These are phyloP conservation scores for Hyperopisus bebe DNA, from an alignment of 2,113 vertebrate genomes.

Conservation along the genomic window DNA sequence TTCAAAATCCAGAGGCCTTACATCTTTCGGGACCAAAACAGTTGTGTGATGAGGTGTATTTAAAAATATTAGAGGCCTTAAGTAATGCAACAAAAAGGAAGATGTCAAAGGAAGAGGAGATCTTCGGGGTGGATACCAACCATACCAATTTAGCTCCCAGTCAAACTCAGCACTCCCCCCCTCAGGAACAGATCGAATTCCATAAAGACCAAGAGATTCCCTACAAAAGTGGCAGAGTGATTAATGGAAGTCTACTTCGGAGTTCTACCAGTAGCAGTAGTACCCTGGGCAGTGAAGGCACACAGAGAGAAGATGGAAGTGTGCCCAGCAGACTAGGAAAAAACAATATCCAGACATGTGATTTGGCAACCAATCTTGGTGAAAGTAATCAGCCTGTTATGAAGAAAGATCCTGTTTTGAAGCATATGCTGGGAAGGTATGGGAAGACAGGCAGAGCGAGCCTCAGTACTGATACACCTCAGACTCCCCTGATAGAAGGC, in stretches of 20 bases:
- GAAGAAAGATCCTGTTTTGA: constrained; percentile 36
- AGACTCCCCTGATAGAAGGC: accelerated
- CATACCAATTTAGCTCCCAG: not conserved
- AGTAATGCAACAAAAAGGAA: not conserved
- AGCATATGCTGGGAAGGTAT: constrained; percentile 36
- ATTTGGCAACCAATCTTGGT: constrained; percentile 20
- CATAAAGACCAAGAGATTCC: not conserved
- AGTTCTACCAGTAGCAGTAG: not conserved
- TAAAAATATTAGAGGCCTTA: constrained; percentile 50
- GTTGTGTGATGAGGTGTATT: constrained; percentile 44
- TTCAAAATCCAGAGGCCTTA: constrained; percentile 28
- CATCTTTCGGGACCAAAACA: constrained; percentile 48
- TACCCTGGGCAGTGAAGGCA: constrained; percentile 21
- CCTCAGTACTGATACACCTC: constrained; percentile 1
- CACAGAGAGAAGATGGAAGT: constrained; percentile 18
- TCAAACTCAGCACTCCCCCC: not conserved
- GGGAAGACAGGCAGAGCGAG: constrained; percentile 22
- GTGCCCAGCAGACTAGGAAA: constrained; percentile 1
- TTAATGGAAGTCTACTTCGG: not conserved
- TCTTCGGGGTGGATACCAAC: too few species aligned
- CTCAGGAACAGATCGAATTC: not conserved
- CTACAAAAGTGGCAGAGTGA: not conserved
- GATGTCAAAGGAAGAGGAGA: not conserved
- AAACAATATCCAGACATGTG: constrained; percentile 21
- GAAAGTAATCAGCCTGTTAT: not conserved